phyloP scores from a whole-genome alignment of 1,140 invertebrate genomes.

The Rhopalosiphum padi region DNA sequence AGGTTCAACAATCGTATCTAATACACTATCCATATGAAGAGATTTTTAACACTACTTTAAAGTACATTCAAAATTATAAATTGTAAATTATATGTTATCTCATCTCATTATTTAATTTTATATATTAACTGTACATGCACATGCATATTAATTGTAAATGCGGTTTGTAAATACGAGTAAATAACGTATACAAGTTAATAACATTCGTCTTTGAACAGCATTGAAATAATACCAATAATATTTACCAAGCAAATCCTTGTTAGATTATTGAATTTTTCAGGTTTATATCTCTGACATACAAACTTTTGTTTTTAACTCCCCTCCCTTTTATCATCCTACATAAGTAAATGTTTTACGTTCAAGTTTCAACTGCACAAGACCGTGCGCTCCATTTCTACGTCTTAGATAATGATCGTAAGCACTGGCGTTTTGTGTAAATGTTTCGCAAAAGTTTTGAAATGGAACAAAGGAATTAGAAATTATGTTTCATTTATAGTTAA shows the following conservation, averaged over 20 bases:
- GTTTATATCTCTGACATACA: neutral
- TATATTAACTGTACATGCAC: too few relatives aligned
- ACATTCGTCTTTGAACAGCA: neutral
- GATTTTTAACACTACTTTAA: neutral
- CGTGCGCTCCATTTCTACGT: neutral
- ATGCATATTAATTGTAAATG: neutral
- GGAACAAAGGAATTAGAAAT: slow-evolving; percentile 1
- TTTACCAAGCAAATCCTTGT: neutral
- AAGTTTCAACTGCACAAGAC: neutral
- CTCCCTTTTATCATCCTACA: neutral
- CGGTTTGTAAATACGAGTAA: neutral
- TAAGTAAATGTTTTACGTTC: slow-evolving; percentile 26
- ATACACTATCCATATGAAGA: neutral
- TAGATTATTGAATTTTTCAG: neutral
- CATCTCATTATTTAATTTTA: neutral
- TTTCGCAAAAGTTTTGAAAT: slow-evolving; percentile 29
- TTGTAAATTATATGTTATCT: neutral
- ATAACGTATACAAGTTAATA: neutral
- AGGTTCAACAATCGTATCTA: neutral
- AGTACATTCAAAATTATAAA: neutral
- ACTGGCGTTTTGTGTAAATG: neutral
- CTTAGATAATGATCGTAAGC: slow-evolving; percentile 17
- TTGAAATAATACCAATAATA: neutral
- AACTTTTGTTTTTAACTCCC: slow-evolving; percentile 22
- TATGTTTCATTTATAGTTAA: neutral